These are phyloP conservation scores for Cairina moschata DNA, from an alignment of 2,113 vertebrate species.

Conservation along the genomic window DNA sequence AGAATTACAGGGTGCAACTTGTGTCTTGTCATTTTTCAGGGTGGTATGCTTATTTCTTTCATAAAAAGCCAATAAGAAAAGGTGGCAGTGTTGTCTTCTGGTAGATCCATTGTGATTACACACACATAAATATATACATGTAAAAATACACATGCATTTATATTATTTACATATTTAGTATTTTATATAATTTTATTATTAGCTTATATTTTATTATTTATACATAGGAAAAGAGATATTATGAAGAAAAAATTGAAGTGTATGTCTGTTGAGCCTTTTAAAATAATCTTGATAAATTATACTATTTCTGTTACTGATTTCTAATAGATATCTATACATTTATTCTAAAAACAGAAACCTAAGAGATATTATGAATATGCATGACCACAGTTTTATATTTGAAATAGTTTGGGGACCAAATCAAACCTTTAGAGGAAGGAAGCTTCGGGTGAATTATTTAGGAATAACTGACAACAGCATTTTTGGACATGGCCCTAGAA, in stretches of 20 bases:
- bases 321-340: neutral
- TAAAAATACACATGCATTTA: neutral
- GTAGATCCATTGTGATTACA: neutral
- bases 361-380: neutral
- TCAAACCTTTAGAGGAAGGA: neutral
- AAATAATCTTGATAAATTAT: neutral
- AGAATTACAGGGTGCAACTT: neutral
- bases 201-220: too few species aligned
- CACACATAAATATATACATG: too few species aligned
- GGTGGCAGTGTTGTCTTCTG: neutral
- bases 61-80: neutral
- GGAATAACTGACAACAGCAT: neutral
- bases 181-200: too few species aligned
- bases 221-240: neutral
- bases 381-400: neutral
- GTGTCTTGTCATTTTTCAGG: neutral
- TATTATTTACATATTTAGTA: too few species aligned
- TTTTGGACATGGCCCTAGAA: neutral
- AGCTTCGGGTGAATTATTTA: neutral
- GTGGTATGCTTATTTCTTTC: neutral
- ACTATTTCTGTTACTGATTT: neutral
- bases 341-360: neutral
- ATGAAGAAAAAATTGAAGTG: neutral
- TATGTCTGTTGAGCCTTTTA: neutral
- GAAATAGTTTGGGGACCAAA: neutral